Conservation (phyloP, 2,888 invertebrate species). For the Dryomyza anilis region DNA sequence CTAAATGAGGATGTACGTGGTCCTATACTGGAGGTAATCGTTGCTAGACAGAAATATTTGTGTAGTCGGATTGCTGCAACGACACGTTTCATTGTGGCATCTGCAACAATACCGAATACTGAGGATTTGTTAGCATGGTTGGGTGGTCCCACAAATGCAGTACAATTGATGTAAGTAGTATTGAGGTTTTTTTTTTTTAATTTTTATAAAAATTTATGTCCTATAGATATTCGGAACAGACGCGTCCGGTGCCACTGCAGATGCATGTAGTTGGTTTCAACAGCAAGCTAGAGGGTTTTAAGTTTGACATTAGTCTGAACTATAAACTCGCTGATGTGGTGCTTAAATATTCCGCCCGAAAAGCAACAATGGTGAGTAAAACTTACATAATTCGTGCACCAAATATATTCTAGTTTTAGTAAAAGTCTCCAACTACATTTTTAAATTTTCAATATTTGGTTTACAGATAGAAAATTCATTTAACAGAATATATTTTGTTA, state of each 20-base stretch:
- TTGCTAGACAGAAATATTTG: conserved; percentile 77
- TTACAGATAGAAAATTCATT: too few species aligned
- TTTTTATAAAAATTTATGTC: background rate
- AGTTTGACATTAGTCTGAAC: conserved; percentile 78
- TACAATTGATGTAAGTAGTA: conserved; percentile 27
- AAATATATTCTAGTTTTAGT: background rate
- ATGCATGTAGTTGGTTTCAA: conserved; percentile 72
- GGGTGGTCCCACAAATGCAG: conserved; percentile 33
- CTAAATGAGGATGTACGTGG: conserved; percentile 75
- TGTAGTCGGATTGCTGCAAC: background rate
- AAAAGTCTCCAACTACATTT: too few species aligned
- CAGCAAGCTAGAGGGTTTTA: conserved; percentile 68
- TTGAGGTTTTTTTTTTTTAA: too few species aligned
- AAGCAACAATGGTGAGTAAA: conserved; percentile 70
- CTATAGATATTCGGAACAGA: conserved; percentile 71
- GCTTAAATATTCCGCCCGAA: conserved; percentile 72
- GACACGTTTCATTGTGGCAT: conserved; percentile 73
- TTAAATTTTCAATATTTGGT: too few species aligned
- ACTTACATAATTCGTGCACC: background rate
- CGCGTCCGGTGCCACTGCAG: conserved; percentile 75
- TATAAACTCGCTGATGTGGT: conserved; percentile 75
- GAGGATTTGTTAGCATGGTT: conserved; percentile 78
- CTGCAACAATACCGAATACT: conserved; percentile 80
- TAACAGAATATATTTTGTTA: too few species aligned
- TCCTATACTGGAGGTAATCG: conserved; percentile 78